Conservation (phyloP, 2,888 invertebrate species). For the Watsonalla cultraria region DNA sequence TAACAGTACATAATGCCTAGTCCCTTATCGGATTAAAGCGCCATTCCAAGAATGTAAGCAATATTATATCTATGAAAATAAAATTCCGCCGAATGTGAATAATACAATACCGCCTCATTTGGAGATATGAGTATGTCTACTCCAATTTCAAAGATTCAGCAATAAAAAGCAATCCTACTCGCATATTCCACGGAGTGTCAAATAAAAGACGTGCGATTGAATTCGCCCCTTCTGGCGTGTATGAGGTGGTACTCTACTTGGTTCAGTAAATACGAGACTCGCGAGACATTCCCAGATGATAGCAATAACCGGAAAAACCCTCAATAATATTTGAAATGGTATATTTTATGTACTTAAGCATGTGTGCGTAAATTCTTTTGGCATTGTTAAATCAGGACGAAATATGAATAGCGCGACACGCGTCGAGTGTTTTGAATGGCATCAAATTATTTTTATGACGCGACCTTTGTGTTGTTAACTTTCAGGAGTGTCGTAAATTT, state of each 20-base stretch:
- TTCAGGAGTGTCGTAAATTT: neutral
- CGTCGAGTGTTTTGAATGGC: neutral
- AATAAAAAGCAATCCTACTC: too few relatives aligned
- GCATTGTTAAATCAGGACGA: neutral
- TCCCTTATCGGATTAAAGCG: too few relatives aligned
- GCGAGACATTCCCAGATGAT: neutral
- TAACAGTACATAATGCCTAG: too few relatives aligned
- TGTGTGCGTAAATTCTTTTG: neutral
- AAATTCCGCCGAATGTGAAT: too few relatives aligned
- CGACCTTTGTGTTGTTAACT: neutral
- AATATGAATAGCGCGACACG: neutral
- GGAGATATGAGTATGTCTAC: too few relatives aligned
- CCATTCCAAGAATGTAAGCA: too few relatives aligned
- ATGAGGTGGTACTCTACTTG: neutral
- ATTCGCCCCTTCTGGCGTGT: neutral
- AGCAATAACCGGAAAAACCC: neutral
- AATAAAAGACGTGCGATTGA: neutral
- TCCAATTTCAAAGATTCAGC: too few relatives aligned
- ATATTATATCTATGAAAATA: too few relatives aligned
- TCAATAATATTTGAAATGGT: neutral
- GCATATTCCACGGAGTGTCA: neutral
- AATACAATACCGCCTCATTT: too few relatives aligned
- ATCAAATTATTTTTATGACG: neutral
- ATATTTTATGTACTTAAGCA: neutral
- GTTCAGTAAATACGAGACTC: neutral